Conservation (phyloP, 2,888 invertebrate species). For the Crepidodera aurea region DNA sequence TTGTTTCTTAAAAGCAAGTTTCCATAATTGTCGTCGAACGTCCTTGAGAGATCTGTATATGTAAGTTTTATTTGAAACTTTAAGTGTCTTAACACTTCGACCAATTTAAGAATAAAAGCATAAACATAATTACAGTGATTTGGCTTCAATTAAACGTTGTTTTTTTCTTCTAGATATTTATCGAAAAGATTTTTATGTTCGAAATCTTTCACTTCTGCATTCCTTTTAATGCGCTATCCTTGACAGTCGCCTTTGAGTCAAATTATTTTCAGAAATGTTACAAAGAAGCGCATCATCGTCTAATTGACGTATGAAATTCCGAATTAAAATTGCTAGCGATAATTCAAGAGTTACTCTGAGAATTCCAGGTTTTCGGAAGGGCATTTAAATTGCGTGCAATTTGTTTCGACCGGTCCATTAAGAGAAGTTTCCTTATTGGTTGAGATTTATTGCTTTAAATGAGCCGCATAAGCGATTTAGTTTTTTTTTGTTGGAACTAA, state of each 20-base stretch:
- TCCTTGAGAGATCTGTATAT: too few relatives aligned
- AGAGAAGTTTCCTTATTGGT: slow-evolving; percentile 14
- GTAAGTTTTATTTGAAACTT: too few relatives aligned
- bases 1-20: too few relatives aligned
- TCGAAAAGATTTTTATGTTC: neutral
- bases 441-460: slow-evolving; percentile 13
- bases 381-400: slow-evolving; percentile 15
- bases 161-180: neutral
- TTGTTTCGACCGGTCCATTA: slow-evolving; percentile 12
- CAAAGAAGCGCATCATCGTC: slow-evolving; percentile 7
- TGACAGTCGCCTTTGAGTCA: slow-evolving; percentile 22
- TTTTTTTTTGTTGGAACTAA: too few relatives aligned
- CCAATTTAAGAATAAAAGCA: too few relatives aligned
- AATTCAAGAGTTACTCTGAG: neutral
- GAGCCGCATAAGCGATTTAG: too few relatives aligned
- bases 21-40: too few relatives aligned
- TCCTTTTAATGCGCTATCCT: slow-evolving; percentile 18
- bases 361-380: slow-evolving; percentile 9
- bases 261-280: neutral
- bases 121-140: neutral
- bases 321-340: slow-evolving; percentile 4
- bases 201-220: slow-evolving; percentile 11
- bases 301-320: slow-evolving; percentile 18
- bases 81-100: too few relatives aligned
- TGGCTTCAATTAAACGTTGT: neutral